A percentile compares a stretch with the other conserved stretches of the same genome.
These are phyloP conservation scores for Coptodon rendalli DNA, from an alignment of 2,113 vertebrate species.

Conservation along the genomic window DNA sequence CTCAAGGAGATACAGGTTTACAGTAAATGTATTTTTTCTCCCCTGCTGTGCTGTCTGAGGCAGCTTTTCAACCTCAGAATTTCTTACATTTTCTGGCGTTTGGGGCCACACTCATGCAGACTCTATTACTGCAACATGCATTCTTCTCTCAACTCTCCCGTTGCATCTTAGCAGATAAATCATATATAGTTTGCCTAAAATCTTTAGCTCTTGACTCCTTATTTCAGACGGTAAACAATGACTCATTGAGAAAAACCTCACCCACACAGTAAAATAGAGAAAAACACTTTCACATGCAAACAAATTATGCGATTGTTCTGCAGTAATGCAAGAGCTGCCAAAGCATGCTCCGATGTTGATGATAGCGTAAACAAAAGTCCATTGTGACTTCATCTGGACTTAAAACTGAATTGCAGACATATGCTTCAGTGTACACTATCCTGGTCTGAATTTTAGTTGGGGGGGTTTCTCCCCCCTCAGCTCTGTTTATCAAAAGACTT, in stretches of 20 bases:
- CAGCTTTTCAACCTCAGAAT: conserved; percentile 9
- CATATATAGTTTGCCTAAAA: not conserved
- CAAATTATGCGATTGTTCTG: conserved; percentile 40
- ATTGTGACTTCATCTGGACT: conserved; percentile 56
- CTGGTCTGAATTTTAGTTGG: conserved; percentile 21
- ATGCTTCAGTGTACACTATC: conserved; percentile 48
- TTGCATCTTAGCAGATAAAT: not conserved
- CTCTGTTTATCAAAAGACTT: conserved; percentile 48
- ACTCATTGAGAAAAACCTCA: conserved; percentile 15
- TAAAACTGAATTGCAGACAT: conserved; percentile 62
- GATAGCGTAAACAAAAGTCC: conserved; percentile 64
- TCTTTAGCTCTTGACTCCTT: conserved; percentile 9
- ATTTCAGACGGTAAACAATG: conserved; percentile 52
- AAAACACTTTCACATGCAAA: conserved; percentile 57
- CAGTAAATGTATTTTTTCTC: conserved; percentile 11
- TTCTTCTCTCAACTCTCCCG: not conserved
- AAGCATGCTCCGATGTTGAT: conserved; percentile 53
- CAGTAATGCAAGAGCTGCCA: conserved; percentile 38
- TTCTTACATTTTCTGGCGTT: conserved; percentile 1
- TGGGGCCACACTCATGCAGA: not conserved
- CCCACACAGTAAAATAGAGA: conserved; percentile 1
- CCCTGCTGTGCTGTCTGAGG: not conserved
- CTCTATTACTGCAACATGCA: not conserved
- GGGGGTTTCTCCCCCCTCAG: not conserved
- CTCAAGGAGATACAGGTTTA: conserved; percentile 43